A percentile compares a stretch with the other conserved stretches of the same genome.
Evolutionary conservation across 1,140 invertebrate genomes (phyloP).

Genomic region (Drosophila melanogaster): Release_6_plus_ISO1_MT NC_004354.4:13861001-13861500

Average conservation of each 20-base stretch:
- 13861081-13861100: constrained; percentile 63
- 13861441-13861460: constrained; percentile 28
- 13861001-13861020: constrained; percentile 46
- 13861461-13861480: constrained; percentile 33
- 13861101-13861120: constrained; percentile 58
- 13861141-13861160: constrained; percentile 79
- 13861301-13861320: constrained; percentile 70
- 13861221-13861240: constrained; percentile 24
- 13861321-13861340: constrained; percentile 57
- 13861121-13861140: constrained; percentile 75
- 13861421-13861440: constrained; percentile 62
- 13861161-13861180: constrained; percentile 81
- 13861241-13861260: constrained; percentile 56
- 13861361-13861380: constrained; percentile 22
- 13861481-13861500: constrained; percentile 59
- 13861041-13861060: constrained; percentile 42
- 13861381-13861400: constrained; percentile 36
- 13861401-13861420: constrained; percentile 83
- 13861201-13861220: constrained; percentile 23
- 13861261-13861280: constrained; percentile 82
- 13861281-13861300: constrained; percentile 78
- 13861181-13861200: constrained; percentile 66
- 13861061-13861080: constrained; percentile 54
- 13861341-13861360: constrained; percentile 44
- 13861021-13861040: constrained; percentile 40